These are phyloP conservation scores for Punctoribates punctum DNA, from an alignment of 2,888 invertebrate species.

Conservation along the genomic window DNA sequence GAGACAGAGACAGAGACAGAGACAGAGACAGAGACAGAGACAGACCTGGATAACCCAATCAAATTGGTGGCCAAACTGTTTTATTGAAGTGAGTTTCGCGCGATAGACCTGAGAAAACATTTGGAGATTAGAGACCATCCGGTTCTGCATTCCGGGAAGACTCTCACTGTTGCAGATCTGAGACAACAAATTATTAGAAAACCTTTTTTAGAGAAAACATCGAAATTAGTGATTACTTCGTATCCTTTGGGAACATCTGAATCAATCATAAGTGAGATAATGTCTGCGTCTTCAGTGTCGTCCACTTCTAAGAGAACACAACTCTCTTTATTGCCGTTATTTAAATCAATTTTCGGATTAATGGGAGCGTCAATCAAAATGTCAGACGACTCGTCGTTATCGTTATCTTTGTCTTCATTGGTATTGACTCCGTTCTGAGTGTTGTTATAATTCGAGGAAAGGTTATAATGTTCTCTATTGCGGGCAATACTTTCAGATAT, in stretches of 20 bases:
- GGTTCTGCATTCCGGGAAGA: conserved; percentile 61
- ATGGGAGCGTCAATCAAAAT: not conserved
- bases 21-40: too few relatives aligned
- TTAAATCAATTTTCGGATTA: conserved; percentile 32
- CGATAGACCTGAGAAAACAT: conserved; percentile 80
- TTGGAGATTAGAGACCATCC: conserved; percentile 55
- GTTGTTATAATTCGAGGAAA: not conserved
- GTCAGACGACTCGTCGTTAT: conserved; percentile 20
- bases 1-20: too few relatives aligned
- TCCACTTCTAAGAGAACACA: conserved; percentile 61
- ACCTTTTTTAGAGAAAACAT: too few relatives aligned
- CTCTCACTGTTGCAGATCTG: conserved; percentile 66
- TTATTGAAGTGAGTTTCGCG: conserved; percentile 52
- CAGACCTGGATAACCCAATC: conserved; percentile 56
- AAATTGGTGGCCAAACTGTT: conserved; percentile 55
- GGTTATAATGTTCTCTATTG: conserved; percentile 68
- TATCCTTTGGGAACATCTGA: conserved; percentile 70
- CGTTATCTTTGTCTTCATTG: conserved; percentile 5
- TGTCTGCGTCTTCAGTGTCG: conserved; percentile 75
- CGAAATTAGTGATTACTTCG: conserved; percentile 58
- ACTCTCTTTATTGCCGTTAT: conserved; percentile 39
- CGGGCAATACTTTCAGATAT: conserved; percentile 67
- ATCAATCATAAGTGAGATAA: conserved; percentile 69
- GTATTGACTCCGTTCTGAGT: not conserved
- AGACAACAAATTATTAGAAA: not conserved